phyloP scores from a whole-genome alignment of 2,797 vertebrate species.

The Huso huso region DNA sequence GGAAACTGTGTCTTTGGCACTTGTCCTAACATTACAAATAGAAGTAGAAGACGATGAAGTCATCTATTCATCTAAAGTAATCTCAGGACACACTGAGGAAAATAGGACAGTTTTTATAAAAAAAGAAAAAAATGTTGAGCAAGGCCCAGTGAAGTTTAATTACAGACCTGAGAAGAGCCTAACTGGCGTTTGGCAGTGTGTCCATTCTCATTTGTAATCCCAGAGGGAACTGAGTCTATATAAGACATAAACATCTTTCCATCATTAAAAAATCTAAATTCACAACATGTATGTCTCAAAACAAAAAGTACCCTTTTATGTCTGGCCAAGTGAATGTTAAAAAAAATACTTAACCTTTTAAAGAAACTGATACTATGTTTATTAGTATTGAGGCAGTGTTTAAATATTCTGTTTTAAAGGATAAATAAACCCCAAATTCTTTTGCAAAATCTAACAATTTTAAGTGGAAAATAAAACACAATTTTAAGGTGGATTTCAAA shows the following conservation, averaged over 20 bases:
- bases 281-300: not conserved
- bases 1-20: conserved; percentile 60
- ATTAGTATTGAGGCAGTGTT: too few species aligned
- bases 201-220: conserved; percentile 33
- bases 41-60: conserved; percentile 53
- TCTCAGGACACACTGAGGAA: conserved; percentile 52
- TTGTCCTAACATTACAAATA: conserved; percentile 63
- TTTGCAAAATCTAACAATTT: too few species aligned
- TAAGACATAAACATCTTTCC: conserved; percentile 14
- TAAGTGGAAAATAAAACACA: too few species aligned
- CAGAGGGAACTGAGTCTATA: conserved; percentile 22
- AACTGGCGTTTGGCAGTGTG: conserved; percentile 32
- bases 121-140: conserved; percentile 29
- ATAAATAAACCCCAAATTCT: too few species aligned
- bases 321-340: not conserved
- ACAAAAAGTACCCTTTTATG: not conserved
- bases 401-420: too few species aligned
- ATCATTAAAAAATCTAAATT: conserved; percentile 14
- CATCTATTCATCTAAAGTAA: conserved; percentile 57
- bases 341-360: not conserved
- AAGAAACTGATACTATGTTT: too few species aligned
- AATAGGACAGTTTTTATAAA: conserved; percentile 42
- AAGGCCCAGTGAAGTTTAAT: conserved; percentile 38
- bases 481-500: too few species aligned
- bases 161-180: conserved; percentile 38